These are phyloP conservation scores for Tokudaia tokunoshimensis DNA, from an alignment of 2,797 vertebrate species.

Conservation along the genomic window DNA sequence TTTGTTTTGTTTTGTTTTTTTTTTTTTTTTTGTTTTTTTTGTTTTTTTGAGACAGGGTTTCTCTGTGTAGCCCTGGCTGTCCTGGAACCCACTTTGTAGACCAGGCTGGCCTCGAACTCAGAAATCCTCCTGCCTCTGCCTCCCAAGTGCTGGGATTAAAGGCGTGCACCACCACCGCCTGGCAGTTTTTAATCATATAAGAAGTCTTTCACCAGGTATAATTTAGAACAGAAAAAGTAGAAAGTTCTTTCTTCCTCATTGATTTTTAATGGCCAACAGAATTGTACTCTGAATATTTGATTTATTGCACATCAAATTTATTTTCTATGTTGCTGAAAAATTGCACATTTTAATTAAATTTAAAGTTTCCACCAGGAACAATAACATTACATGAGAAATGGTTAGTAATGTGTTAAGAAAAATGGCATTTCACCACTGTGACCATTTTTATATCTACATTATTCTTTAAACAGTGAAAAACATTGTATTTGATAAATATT, in stretches of 20 bases:
- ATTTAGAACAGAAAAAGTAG: not conserved
- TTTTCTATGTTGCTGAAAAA: slow-evolving; percentile 68
- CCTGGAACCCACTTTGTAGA: too few relatives aligned
- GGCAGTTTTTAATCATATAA: not conserved
- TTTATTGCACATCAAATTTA: slow-evolving; percentile 59
- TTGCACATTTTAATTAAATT: slow-evolving; percentile 73
- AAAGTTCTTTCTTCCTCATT: slow-evolving; percentile 22
- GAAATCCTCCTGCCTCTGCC: too few relatives aligned
- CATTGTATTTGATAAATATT: not conserved
- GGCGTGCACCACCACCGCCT: too few relatives aligned
- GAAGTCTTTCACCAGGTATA: not conserved
- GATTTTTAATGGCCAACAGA: slow-evolving; percentile 55
- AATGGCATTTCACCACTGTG: slow-evolving; percentile 50
- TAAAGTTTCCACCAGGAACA: slow-evolving; percentile 59
- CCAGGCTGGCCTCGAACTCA: too few relatives aligned
- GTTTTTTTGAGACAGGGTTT: too few relatives aligned
- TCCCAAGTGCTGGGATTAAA: too few relatives aligned
- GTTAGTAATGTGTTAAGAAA: slow-evolving; percentile 47
- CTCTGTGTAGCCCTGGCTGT: too few relatives aligned
- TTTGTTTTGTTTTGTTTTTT: too few relatives aligned
- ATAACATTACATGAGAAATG: slow-evolving; percentile 69
- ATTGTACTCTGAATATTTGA: slow-evolving; percentile 63
- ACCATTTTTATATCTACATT: slow-evolving; percentile 15
- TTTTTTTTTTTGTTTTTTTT: too few relatives aligned
- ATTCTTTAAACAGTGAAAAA: slow-evolving; percentile 15